phyloP scores from a whole-genome alignment of 2,797 vertebrate species.

The Cheirogaleus major region DNA sequence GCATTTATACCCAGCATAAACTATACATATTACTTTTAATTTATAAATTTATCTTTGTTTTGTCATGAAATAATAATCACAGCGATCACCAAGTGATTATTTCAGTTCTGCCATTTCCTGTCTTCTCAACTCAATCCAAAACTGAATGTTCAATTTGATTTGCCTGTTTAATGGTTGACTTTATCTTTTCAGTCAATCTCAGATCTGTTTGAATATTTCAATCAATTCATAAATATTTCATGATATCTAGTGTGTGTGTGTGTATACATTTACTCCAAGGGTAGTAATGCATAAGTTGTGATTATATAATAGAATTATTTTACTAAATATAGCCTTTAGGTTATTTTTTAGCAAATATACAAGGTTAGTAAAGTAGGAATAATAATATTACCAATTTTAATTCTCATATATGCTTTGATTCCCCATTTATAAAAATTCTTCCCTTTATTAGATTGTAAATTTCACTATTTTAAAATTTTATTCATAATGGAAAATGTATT shows the following conservation, averaged over 20 bases:
- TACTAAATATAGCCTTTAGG: background rate
- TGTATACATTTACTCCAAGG: background rate
- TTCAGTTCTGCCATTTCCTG: background rate
- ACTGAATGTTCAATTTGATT: background rate
- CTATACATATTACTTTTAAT: background rate
- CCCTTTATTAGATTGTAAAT: background rate
- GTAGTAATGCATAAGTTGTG: accelerated
- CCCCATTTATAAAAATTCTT: background rate
- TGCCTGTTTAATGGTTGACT: background rate
- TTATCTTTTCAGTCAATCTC: background rate
- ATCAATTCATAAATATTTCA: background rate
- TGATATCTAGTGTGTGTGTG: background rate
- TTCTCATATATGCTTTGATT: background rate
- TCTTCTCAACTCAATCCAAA: background rate
- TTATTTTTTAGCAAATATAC: background rate
- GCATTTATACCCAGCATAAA: background rate
- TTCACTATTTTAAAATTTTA: background rate
- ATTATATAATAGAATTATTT: background rate
- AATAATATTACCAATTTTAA: background rate
- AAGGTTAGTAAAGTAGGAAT: background rate
- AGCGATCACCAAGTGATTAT: background rate
- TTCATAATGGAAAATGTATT: background rate
- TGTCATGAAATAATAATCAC: background rate
- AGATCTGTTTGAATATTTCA: background rate
- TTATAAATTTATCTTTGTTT: slow-evolving; percentile 27